Evolutionary conservation across 2,888 invertebrate genomes (phyloP), one percentile per base, ranked within the genome.

Genomic region (Vesta saturnalis): DNA sequence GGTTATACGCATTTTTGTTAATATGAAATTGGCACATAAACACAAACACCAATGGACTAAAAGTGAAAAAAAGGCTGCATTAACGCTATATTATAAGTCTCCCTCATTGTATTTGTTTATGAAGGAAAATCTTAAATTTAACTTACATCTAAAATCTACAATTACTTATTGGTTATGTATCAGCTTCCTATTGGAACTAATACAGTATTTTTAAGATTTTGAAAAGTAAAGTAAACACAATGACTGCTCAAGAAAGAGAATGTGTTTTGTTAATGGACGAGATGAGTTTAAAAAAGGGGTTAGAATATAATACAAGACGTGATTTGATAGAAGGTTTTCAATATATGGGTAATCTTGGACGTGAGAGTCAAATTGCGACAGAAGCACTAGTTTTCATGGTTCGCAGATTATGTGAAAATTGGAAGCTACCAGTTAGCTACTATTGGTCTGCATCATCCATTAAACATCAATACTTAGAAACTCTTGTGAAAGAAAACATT

Each of bases 351-450:
- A n/a, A n/a, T n/a, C n/a, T n/a, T n/a, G n/a, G n/a, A n/a, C n/a
- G n/a, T n/a, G n/a, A n/a, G n/a, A n/a, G 10, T 43, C 47, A 64
- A 14, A 1, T 30, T 23, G 65, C 65, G 0, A 69, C 30, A 1
- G 47, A 65, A 14, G 67, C 57, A 0, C 22, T 68, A 39, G 64
- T 67, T 14, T 63, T 71, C 55, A 60, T 56, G 55, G 22, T 49
- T 12, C 22, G 69, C 10, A 66, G 69, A 10, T 18, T 71, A 10
- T 58, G 64, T 23, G 22, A 39, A 1, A 35, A 23, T 4, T 71
- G 71, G 71, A 71, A 71, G 66, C 8, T 71, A 4, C 71, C 71
- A n/a, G n/a, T n/a, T n/a, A n/a, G n/a, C n/a, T n/a, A n/a, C n/a
- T n/a, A n/a, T n/a, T n/a, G n/a, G n/a, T 39, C 62, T n/a, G 15